Evolutionary conservation across 2,797 vertebrate genomes (phyloP).

Genomic region (Leptodactylus fallax): DNA sequence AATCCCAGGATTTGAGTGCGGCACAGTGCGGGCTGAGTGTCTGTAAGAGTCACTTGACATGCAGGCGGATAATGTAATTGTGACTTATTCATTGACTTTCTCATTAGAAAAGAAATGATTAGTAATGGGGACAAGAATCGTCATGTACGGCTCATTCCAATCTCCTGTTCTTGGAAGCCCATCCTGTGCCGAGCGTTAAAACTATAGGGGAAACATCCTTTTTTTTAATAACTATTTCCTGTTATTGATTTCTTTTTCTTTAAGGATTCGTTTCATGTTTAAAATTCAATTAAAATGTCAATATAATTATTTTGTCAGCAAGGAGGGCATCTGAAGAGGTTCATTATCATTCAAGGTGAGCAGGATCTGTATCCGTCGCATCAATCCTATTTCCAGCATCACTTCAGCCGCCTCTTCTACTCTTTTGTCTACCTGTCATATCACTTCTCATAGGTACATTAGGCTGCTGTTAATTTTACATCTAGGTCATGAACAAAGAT

Average conservation of each 20-base stretch:
- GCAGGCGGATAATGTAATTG: slow-evolving; percentile 60
- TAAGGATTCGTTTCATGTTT: slow-evolving; percentile 50
- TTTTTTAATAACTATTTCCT: slow-evolving; percentile 48
- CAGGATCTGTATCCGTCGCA: slow-evolving; percentile 29
- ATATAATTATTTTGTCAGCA: slow-evolving; percentile 47
- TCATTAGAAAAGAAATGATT: slow-evolving; percentile 63
- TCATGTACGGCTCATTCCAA: slow-evolving; percentile 44
- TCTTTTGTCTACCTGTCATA: slow-evolving; percentile 31
- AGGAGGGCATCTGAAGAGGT: slow-evolving; percentile 32
- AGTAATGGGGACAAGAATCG: slow-evolving; percentile 51
- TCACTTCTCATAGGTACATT: slow-evolving; percentile 18
- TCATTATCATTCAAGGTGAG: slow-evolving; percentile 52
- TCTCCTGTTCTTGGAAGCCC: slow-evolving; percentile 46
- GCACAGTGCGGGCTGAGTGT: slow-evolving; percentile 27
- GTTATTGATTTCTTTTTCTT: slow-evolving; percentile 49
- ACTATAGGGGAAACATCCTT: slow-evolving; percentile 24
- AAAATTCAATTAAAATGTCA: slow-evolving; percentile 51
- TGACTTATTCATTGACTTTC: slow-evolving; percentile 64
- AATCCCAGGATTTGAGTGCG: slow-evolving; percentile 38
- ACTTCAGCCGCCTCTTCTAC: background rate
- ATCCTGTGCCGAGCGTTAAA: slow-evolving; percentile 12
- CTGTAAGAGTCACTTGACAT: slow-evolving; percentile 61
- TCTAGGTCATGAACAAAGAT: slow-evolving; percentile 16
- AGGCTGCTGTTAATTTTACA: slow-evolving; percentile 17
- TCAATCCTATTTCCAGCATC: slow-evolving; percentile 15